Conservation (phyloP, 2,797 vertebrate species). For the Tenualosa thibaudeaui region DNA sequence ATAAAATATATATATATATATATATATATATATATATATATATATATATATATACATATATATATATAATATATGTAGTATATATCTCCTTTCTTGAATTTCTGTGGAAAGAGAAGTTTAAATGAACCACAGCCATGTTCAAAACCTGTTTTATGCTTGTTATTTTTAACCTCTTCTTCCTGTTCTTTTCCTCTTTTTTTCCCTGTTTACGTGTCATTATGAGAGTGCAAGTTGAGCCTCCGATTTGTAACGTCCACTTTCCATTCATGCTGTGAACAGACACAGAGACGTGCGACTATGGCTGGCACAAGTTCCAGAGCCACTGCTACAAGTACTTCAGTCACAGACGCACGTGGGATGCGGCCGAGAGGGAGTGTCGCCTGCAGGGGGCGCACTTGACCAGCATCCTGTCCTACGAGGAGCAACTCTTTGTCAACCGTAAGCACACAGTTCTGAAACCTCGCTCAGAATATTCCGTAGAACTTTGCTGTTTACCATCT, state of each 20-base stretch:
- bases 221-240: neutral
- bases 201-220: too few relatives aligned
- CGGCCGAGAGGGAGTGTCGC: slow-evolving; percentile 90
- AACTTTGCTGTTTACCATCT: neutral
- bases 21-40: too few relatives aligned
- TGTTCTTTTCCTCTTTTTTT: neutral
- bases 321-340: slow-evolving; percentile 94
- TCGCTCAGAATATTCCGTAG: neutral
- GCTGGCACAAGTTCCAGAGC: slow-evolving; percentile 96
- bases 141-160: neutral
- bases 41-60: too few relatives aligned
- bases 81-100: neutral
- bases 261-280: slow-evolving; percentile 66
- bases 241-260: neutral
- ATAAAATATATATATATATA: neutral
- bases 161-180: neutral
- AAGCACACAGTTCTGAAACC: slow-evolving; percentile 56
- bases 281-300: slow-evolving; percentile 85
- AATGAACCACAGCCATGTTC: neutral
- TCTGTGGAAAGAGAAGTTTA: neutral
- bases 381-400: slow-evolving; percentile 89
- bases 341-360: slow-evolving; percentile 90
- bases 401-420: slow-evolving; percentile 88
- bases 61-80: too few relatives aligned
- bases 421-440: slow-evolving; percentile 91